Conservation (phyloP, 2,113 vertebrate species). For the Pituophis catenifer region DNA sequence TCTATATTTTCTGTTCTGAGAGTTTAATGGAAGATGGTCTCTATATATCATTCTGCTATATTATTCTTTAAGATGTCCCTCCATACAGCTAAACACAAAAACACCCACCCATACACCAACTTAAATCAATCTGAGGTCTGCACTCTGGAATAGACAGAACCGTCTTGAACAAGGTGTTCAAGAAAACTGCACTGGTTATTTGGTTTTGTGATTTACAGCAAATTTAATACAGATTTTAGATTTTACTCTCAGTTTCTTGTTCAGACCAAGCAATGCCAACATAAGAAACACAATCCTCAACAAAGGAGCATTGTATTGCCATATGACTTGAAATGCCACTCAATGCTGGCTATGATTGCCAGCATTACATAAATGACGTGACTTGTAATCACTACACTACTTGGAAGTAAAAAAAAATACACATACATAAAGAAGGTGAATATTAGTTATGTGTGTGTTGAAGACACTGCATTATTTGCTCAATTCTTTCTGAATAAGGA, state of each 20-base stretch:
- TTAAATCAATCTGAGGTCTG: background rate
- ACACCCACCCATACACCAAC: background rate
- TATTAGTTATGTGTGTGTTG: background rate
- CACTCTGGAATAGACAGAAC: background rate
- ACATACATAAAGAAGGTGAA: background rate
- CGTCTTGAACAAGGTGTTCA: background rate
- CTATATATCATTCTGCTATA: background rate
- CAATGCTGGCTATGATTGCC: background rate
- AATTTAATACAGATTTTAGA: conserved; percentile 3
- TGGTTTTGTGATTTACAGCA: background rate
- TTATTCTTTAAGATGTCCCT: background rate
- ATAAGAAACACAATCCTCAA: background rate
- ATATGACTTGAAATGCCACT: background rate
- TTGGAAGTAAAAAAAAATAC: background rate
- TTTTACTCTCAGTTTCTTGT: conserved; percentile 8
- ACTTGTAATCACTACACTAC: background rate
- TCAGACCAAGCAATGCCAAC: conserved; percentile 9
- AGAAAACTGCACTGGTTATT: background rate
- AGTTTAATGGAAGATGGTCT: background rate
- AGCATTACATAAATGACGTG: background rate
- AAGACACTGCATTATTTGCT: background rate
- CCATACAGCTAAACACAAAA: background rate
- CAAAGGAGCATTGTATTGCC: background rate
- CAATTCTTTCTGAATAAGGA: background rate
- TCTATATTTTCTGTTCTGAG: background rate